phyloP scores from a whole-genome alignment of 2,888 invertebrate genomes.

The Amphipoea oculea region DNA sequence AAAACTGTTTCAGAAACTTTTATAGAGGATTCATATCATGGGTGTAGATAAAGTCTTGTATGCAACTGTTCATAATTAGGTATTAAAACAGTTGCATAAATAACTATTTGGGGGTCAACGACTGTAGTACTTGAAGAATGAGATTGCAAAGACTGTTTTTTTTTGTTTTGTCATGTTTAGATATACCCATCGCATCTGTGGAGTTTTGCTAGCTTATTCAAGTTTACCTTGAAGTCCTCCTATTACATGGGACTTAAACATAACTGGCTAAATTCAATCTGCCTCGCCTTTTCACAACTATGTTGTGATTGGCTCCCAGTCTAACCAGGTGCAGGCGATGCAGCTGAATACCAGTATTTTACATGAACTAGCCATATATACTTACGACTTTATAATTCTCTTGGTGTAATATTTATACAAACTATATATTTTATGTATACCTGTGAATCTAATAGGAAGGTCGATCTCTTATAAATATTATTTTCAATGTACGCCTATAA shows the following conservation, averaged over 20 bases:
- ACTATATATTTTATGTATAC: constrained; percentile 5
- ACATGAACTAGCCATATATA: not conserved
- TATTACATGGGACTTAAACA: no score
- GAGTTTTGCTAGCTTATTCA: not conserved
- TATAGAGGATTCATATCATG: no score
- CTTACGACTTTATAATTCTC: constrained; percentile 17
- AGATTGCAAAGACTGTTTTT: not conserved
- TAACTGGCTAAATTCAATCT: not conserved
- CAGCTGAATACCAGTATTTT: not conserved
- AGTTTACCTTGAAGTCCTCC: not conserved
- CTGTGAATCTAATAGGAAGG: constrained; percentile 27
- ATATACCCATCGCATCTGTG: not conserved
- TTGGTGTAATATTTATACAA: constrained; percentile 25
- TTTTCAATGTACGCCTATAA: constrained; percentile 13
- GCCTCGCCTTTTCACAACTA: not conserved
- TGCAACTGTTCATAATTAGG: no score
- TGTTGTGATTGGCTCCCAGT: not conserved
- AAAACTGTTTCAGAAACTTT: no score
- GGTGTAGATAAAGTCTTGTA: no score
- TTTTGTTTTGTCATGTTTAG: not conserved
- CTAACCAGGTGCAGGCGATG: not conserved
- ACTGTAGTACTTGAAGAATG: not conserved
- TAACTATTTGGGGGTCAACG: no score
- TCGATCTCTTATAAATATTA: constrained; percentile 36
- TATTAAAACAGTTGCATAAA: no score